phyloP scores from a whole-genome alignment of 2,797 vertebrate genomes.

The Sebastiscus tertius region DNA sequence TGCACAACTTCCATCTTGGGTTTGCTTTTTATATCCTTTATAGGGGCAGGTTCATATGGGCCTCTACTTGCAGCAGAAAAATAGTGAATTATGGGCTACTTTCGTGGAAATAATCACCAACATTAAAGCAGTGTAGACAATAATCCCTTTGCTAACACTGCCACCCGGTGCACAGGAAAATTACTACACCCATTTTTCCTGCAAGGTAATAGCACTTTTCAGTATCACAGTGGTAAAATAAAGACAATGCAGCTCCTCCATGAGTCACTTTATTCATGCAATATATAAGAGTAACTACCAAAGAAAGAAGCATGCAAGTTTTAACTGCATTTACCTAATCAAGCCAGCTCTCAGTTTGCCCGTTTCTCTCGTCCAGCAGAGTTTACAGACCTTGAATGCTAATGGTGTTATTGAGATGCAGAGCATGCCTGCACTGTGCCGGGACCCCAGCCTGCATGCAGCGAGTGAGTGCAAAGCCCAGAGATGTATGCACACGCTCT shows the following conservation, averaged over 20 bases:
- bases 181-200: constrained; percentile 13
- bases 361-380: constrained; percentile 35
- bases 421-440: constrained; percentile 39
- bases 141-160: constrained; percentile 68
- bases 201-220: not conserved
- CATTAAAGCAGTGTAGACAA: not conserved
- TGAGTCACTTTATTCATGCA: not conserved
- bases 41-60: constrained; percentile 1
- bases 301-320: not conserved
- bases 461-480: constrained; percentile 54
- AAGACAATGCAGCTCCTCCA: constrained; percentile 5
- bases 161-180: constrained; percentile 57
- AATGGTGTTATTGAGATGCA: constrained; percentile 72
- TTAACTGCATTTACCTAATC: constrained; percentile 27
- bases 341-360: constrained; percentile 12
- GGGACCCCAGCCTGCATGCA: constrained; percentile 54
- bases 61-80: constrained; percentile 6
- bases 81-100: not conserved
- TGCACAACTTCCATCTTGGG: not conserved
- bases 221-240: not conserved
- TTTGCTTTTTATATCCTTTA: not conserved
- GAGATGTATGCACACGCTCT: constrained; percentile 49
- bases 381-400: constrained; percentile 66
- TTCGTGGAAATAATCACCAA: constrained; percentile 42
- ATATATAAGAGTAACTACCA: not conserved